Base-by-base conservation (phyloP, 2,797 vertebrate species). In the Protosalanx chinensis region DNA sequence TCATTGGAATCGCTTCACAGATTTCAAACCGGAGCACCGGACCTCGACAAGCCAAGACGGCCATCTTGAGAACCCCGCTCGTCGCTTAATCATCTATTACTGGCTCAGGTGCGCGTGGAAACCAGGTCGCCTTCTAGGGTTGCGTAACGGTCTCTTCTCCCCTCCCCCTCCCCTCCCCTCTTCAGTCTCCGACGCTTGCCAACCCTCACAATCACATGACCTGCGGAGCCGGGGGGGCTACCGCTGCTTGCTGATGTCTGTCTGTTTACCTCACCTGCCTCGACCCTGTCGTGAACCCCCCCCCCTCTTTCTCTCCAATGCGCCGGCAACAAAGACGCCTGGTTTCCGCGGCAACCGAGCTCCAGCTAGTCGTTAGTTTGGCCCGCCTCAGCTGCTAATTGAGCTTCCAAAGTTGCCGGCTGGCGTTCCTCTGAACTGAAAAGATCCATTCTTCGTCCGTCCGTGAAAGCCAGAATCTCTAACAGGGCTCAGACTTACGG, bases 191-290 rank as follows among this genome's bases (percentile, higher is more conserved):
- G 67, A 29, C 51, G 35, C 5, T 6, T 6, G 16, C n/a, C 51
- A 13, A 49, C 70, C 60, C 62, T 58, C 18, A 67, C n/a, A 7
- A 18, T 16, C 23, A 70, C 67, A 83, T 81, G 53, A 76, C 77
- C 77, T 70, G 74, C 78, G 68, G 23, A 1, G 4, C 75, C 73
- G 59, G 80, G 82, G 59, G 80, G 82, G 67, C 66, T 58, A 71
- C 67, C 70, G 74, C 20, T 32, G 3, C 10, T n/a, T 62, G 74
- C 27, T 41, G 6, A 23, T 20, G 18, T 60, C 30, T 70, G 70
- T 82, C 78, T 82, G 75, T 85, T 85, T 88, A 81, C 75, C 76
- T 69, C 73, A 56, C 71, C 81, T 82, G 81, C 85, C 74, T 74
- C 64, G 65, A 79, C 83, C 75, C 56, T 27, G 10, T 7, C 56